These are phyloP conservation scores for Nerophis ophidion DNA, from an alignment of 2,113 vertebrate species.

Conservation along the genomic window DNA sequence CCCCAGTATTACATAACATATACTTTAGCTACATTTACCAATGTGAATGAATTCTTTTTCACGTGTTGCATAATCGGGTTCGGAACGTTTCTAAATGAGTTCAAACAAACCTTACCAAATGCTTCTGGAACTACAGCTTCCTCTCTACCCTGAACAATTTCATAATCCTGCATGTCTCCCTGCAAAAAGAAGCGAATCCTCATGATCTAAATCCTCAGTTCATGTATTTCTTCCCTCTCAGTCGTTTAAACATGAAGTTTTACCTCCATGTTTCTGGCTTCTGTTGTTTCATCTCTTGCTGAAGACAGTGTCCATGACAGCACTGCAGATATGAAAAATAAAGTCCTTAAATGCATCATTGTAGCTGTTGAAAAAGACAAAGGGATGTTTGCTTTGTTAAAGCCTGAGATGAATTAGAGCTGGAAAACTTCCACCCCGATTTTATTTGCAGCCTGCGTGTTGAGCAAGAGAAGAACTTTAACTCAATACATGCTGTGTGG, in stretches of 20 bases:
- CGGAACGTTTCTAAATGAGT: slow-evolving; percentile 20
- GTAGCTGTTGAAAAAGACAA: slow-evolving; percentile 30
- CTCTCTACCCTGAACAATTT: not conserved
- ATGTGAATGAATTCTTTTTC: slow-evolving; percentile 29
- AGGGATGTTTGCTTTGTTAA: slow-evolving; percentile 47
- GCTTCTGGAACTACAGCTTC: slow-evolving; percentile 16
- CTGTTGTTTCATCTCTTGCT: slow-evolving; percentile 37
- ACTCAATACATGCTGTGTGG: slow-evolving; percentile 77
- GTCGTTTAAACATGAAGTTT: slow-evolving; percentile 5
- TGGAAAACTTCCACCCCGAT: slow-evolving; percentile 82
- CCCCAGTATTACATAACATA: slow-evolving; percentile 40
- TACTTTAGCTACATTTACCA: slow-evolving; percentile 37
- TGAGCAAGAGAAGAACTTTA: slow-evolving; percentile 76
- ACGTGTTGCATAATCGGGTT: slow-evolving; percentile 40
- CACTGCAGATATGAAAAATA: slow-evolving; percentile 67
- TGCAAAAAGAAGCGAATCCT: slow-evolving; percentile 35
- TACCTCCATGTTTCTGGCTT: slow-evolving; percentile 50
- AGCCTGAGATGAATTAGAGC: slow-evolving; percentile 62
- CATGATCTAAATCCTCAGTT: not conserved
- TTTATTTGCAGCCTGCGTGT: slow-evolving; percentile 80
- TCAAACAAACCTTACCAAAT: slow-evolving; percentile 32
- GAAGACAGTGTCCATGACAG: slow-evolving; percentile 72
- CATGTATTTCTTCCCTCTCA: not conserved
- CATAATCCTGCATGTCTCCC: slow-evolving; percentile 39
- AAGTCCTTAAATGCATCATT: slow-evolving; percentile 72